Conservation (phyloP, 2,797 vertebrate species). For the Phrynocephalus guinanensis region DNA sequence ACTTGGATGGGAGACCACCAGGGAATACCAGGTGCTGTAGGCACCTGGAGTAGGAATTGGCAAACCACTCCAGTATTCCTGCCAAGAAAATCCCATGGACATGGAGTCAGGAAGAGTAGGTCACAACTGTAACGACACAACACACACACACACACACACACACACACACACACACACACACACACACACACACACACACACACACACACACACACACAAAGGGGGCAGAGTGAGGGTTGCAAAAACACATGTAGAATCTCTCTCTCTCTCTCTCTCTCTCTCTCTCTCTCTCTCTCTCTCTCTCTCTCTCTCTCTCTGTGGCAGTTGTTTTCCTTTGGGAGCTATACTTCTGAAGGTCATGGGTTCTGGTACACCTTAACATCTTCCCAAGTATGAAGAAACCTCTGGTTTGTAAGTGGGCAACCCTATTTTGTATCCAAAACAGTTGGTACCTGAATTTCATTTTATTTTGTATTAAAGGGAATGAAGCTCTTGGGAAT, state of each 20-base stretch:
- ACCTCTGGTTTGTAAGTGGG: background rate
- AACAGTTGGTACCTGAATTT: background rate
- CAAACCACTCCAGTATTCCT: no score
- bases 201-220: no score
- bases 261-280: no score
- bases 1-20: no score
- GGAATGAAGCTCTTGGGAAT: background rate
- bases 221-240: background rate
- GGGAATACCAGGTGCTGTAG: no score
- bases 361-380: background rate
- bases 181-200: background rate
- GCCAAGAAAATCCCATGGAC: no score
- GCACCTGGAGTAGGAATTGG: no score
- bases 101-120: no score
- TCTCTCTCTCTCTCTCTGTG: background rate
- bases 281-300: no score
- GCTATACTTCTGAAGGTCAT: background rate
- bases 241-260: background rate
- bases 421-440: background rate
- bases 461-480: background rate
- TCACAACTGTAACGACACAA: no score
- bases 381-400: background rate
- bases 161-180: background rate
- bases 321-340: background rate
- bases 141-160: background rate